Conservation (phyloP, 2,113 vertebrate genomes). For the Podarcis cretensis region DNA sequence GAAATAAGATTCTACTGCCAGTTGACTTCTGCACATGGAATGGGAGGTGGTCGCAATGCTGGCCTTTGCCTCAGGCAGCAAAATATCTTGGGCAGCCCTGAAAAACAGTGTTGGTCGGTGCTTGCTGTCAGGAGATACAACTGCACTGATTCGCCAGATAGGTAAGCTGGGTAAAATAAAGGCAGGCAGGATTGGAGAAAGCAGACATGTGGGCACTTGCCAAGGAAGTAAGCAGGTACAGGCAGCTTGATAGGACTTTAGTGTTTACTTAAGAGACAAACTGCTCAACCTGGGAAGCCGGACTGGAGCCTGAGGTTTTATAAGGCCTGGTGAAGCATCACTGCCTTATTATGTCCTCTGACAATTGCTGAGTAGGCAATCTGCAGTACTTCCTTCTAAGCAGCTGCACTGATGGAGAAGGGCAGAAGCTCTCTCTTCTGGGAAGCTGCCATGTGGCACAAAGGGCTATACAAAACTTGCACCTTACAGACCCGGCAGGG, state of each 20-base stretch:
- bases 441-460: not conserved
- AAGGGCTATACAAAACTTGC: not conserved
- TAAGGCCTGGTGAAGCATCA: no score
- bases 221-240: not conserved
- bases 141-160: not conserved
- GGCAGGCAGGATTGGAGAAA: not conserved
- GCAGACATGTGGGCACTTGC: not conserved
- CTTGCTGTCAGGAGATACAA: not conserved
- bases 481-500: not conserved
- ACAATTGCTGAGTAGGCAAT: not conserved
- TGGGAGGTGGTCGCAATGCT: no score
- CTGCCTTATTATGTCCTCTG: not conserved
- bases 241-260: no score
- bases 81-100: no score
- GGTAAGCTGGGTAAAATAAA: not conserved
- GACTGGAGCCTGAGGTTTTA: not conserved
- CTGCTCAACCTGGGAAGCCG: not conserved
- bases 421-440: not conserved
- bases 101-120: not conserved
- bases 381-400: not conserved
- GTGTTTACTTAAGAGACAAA: not conserved
- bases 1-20: no score
- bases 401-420: not conserved
- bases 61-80: no score
- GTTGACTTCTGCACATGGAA: no score